Conservation (phyloP, 2,888 invertebrate species). For the Antheraea assamensis region DNA sequence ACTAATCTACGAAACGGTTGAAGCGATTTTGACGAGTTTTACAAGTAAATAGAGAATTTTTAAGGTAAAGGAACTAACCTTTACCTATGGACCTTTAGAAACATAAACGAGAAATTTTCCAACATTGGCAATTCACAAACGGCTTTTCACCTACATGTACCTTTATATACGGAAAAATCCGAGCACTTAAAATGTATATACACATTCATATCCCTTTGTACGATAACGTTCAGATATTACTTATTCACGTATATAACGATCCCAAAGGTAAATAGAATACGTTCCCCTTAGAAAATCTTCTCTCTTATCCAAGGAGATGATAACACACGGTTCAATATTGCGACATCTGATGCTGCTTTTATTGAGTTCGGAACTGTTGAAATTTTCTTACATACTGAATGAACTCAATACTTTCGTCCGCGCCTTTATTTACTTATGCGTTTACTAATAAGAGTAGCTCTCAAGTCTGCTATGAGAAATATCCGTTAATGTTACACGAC, state of each 20-base stretch:
- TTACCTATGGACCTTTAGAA: too few species aligned
- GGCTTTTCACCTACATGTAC: not conserved
- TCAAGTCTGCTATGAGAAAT: too few species aligned
- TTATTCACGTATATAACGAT: conserved; percentile 59
- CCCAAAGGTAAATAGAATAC: conserved; percentile 53
- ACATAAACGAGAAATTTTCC: too few species aligned
- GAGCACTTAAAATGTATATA: not conserved
- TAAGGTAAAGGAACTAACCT: too few species aligned
- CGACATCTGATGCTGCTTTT: not conserved
- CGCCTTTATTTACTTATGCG: too few species aligned
- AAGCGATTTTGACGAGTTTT: too few species aligned
- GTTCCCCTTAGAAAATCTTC: conserved; percentile 19
- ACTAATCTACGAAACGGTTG: too few species aligned
- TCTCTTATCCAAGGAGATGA: conserved; percentile 16
- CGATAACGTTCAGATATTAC: conserved; percentile 35
- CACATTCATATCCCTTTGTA: conserved; percentile 18
- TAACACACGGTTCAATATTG: conserved; percentile 35
- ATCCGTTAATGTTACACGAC: too few species aligned
- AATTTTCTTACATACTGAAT: too few species aligned
- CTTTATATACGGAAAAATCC: not conserved
- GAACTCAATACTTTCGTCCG: too few species aligned
- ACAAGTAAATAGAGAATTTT: too few species aligned
- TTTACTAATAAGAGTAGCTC: too few species aligned
- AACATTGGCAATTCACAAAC: not conserved
- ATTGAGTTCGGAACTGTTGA: not conserved